Evolutionary conservation across 2,888 invertebrate species (phyloP).

Genomic region (Agrochola lota): DNA sequence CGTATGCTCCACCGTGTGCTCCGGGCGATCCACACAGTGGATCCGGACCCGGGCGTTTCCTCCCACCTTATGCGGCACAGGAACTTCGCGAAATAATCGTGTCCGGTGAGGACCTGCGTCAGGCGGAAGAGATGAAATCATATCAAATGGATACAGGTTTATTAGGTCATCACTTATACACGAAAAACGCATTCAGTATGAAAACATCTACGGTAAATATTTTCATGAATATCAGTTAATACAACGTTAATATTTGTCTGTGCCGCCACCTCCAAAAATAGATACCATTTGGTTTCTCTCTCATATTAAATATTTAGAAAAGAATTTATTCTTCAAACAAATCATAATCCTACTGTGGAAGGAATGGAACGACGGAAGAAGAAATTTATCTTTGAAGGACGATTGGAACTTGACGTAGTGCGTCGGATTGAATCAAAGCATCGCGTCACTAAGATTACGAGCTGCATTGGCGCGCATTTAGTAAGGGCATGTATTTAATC

Average conservation of each 20-base stretch:
- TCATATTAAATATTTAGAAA: constrained; percentile 6
- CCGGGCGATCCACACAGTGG: too few species aligned
- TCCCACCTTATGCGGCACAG: too few species aligned
- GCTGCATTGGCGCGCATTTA: background rate
- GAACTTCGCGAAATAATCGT: too few species aligned
- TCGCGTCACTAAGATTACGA: background rate
- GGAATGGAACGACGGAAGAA: background rate
- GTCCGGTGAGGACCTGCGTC: too few species aligned
- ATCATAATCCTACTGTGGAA: background rate
- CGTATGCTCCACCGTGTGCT: too few species aligned
- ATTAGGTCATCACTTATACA: background rate
- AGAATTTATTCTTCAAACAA: background rate
- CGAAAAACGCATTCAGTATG: background rate
- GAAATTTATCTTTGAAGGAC: constrained; percentile 5
- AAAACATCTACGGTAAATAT: constrained; percentile 22
- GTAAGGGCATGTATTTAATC: background rate
- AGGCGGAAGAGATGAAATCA: too few species aligned
- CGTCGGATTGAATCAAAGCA: background rate
- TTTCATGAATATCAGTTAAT: constrained; percentile 16
- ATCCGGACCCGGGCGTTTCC: too few species aligned
- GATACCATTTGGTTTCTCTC: background rate
- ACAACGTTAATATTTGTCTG: background rate
- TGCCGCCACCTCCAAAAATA: background rate
- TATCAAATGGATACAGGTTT: background rate
- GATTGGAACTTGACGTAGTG: background rate